A percentile compares a stretch with the other conserved stretches of the same genome.
Conservation (phyloP, 2,888 invertebrate genomes). For the Papilio protenor region DNA sequence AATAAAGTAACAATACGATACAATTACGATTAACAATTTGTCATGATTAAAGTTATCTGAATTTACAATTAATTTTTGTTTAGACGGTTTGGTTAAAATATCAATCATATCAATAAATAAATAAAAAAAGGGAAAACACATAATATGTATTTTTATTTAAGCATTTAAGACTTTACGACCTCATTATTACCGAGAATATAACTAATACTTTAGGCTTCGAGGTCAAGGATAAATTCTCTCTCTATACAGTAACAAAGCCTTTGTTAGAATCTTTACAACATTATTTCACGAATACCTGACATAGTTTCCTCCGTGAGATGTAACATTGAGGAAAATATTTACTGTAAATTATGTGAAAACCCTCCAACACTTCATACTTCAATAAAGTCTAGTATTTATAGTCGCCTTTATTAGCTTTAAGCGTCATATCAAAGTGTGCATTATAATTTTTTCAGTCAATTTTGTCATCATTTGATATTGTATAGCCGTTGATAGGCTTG, state of each 20-base stretch:
- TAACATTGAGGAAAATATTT: slow-evolving; percentile 8
- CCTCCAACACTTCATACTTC: neutral
- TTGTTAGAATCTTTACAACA: slow-evolving; percentile 24
- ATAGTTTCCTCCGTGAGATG: slow-evolving; percentile 12
- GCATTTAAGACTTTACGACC: slow-evolving; percentile 11
- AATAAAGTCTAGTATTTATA: neutral
- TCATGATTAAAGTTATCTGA: neutral
- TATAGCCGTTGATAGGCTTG: too few relatives aligned
- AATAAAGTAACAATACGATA: too few relatives aligned
- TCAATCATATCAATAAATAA: neutral
- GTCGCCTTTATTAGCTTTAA: neutral
- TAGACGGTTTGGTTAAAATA: too few relatives aligned
- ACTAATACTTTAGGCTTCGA: neutral
- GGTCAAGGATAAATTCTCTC: slow-evolving; percentile 21
- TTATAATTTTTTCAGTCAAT: too few relatives aligned
- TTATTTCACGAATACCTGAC: slow-evolving; percentile 26
- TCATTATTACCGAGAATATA: neutral
- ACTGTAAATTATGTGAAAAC: slow-evolving; percentile 18
- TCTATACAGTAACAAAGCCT: slow-evolving; percentile 9
- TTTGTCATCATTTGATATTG: too few relatives aligned
- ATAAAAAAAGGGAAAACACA: neutral
- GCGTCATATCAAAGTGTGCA: neutral
- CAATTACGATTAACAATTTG: neutral
- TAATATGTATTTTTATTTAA: neutral
- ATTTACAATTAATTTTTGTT: too few relatives aligned